Conservation (phyloP, 2,888 invertebrate species). For the Yponomeuta plumbellus region DNA sequence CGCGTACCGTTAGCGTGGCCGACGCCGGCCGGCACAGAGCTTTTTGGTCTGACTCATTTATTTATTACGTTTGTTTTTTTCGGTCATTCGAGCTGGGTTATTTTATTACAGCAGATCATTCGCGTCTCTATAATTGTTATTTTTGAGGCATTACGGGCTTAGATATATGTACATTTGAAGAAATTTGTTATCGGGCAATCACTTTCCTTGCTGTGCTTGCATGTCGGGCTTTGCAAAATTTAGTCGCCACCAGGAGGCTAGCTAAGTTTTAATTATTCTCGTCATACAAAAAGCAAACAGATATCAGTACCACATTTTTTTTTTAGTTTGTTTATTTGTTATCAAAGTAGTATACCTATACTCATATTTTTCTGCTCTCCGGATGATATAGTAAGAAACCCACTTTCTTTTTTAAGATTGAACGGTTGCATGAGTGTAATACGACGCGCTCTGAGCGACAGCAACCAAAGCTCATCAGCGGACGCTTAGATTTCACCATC, state of each 20-base stretch:
- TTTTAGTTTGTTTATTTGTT: not conserved
- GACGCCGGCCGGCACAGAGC: constrained; percentile 17
- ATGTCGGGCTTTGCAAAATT: not conserved
- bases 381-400: not conserved
- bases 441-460: constrained; percentile 12
- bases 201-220: not conserved
- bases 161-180: not conserved
- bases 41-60: constrained; percentile 8
- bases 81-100: not conserved
- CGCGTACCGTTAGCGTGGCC: constrained; percentile 52
- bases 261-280: not conserved
- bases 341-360: too few relatives aligned
- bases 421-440: constrained; percentile 6
- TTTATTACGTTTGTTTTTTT: not conserved
- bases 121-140: not conserved
- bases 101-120: not conserved
- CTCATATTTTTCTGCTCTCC: not conserved
- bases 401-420: constrained; percentile 3
- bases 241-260: not conserved
- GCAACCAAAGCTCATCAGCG: constrained; percentile 21
- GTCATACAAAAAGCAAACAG: too few relatives aligned
- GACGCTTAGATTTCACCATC: constrained; percentile 21
- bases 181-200: not conserved
- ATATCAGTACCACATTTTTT: not conserved
- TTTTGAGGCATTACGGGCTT: not conserved